Evolutionary conservation across 2,888 invertebrate genomes (phyloP), one percentile per base, ranked within the genome.

Genomic region (Philhelius pedissequus): DNA sequence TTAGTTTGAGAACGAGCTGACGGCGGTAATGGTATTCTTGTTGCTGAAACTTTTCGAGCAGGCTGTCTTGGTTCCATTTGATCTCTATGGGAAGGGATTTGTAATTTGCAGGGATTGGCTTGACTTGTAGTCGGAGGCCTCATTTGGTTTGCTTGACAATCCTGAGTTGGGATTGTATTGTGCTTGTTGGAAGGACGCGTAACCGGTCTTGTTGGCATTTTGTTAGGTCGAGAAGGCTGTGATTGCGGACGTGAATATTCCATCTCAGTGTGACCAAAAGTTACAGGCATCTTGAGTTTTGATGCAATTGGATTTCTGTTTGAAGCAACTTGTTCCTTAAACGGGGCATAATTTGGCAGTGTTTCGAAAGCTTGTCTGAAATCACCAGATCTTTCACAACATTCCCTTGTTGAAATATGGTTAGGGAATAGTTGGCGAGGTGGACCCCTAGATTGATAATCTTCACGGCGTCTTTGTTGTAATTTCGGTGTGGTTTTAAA

Each of bases 331-430:
- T 82, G 82, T 11, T 78, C 4, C 13, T 68, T 32, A 22, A 82
- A 82, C 7, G 77, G 77, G 0, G 73, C 77, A 43, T 82, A 78
- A 18, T 77, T 8, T 2, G 73, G 68, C 73, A 82, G 56, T 7
- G 40, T 8, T 27, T 22, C 30, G n/a, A 82, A 82, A 5, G 62
- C 68, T 3, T 62, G 15, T 32, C 32, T 52, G 8, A 62, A 78
- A 32, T 82, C 77, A 0, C 82, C 82, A 32, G 48, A 3, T 25
- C 82, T 69, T 9, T 69, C 54, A 15, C 35, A 1, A 1, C 6
- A 3, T 3, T 4, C 9, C 6, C 4, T 22, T 8, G 3, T 9
- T 22, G 8, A 27, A 9, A 38, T 13, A 30, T 25, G 2, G 22
- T 20, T 43, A 0, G 56, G 48, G 22, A 54, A 74, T 1, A 52